Base-by-base conservation (phyloP, 1,140 invertebrate genomes). In the Halotydeus destructor region DNA sequence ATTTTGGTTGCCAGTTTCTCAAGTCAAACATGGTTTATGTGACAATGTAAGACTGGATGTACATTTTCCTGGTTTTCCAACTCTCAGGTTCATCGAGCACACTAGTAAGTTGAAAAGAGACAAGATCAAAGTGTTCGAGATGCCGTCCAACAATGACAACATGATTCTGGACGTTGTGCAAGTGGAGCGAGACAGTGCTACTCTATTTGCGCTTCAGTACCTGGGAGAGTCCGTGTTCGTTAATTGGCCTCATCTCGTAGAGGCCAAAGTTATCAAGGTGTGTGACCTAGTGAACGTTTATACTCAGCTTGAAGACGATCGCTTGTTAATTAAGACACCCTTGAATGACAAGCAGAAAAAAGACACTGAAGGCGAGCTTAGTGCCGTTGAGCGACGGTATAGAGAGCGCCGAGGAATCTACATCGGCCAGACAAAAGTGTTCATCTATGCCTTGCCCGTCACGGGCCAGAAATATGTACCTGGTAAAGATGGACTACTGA, bases 1-100 rank as follows among this genome's bases (percentile, higher is more conserved):
- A 9, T 61, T 63, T 45, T 41, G 47, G 22, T 47, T 62, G 1
- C 63, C 74, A 0, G 51, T 52, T 9, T 58, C 70, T 0, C 57
- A 69, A 35, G 62, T 88, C 8, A 61, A 72, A 1, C 76, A 76
- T 49, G 82, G 83, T 1, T 61, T 85, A 36, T 68, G 75, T 56
- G 68, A 72, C 1, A 73, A 70, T 47, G 72, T 75, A 0, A 63
- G 68, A 23, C 52, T 74, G 11, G 70, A 78, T 51, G 63, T 78
- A 4, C 76, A 77, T 52, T 83, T 74, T 56, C 76, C 78, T 23
- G 88, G 89, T 23, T 96, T 96, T 57, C 86, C 88, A 0, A 84
- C 81, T 0, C 63, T 93, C 49, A 75, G 74, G 52, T 74, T 88
- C 58, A 63, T 94, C 23, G 60, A 71, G 16, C 84, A 88, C 55